A percentile compares a stretch with the other conserved stretches of the same genome.
Evolutionary conservation across 2,797 vertebrate species (phyloP).

Genomic region (Danio choprae): DNA sequence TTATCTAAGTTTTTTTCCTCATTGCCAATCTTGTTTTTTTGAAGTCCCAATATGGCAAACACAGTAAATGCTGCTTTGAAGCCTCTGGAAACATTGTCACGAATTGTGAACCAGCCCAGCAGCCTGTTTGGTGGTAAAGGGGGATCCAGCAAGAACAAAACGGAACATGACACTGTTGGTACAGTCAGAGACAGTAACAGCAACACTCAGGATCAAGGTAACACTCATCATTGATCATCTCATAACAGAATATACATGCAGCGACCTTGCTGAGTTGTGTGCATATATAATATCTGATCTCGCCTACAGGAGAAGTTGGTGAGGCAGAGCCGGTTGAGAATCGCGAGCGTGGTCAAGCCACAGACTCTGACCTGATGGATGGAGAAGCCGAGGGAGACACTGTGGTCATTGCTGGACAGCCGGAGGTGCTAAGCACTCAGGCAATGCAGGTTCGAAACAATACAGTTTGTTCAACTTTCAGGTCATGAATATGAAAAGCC

Average conservation of each 20-base stretch:
- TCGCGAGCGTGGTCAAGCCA: conserved; percentile 84
- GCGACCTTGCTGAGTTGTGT: not conserved
- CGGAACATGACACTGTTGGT: conserved; percentile 88
- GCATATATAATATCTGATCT: not conserved
- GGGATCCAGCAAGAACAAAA: conserved; percentile 90
- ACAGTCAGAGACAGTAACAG: conserved; percentile 86
- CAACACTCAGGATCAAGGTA: conserved; percentile 91
- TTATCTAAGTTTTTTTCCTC: not conserved
- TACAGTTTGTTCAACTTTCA: not conserved
- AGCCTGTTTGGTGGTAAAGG: conserved; percentile 93
- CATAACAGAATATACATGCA: not conserved
- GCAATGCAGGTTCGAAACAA: conserved; percentile 90
- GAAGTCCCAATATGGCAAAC: conserved; percentile 97
- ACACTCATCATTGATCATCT: conserved; percentile 44
- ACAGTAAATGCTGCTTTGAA: conserved; percentile 96
- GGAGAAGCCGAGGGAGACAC: conserved; percentile 92
- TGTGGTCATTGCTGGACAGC: conserved; percentile 91
- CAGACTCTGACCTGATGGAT: conserved; percentile 93
- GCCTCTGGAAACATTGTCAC: conserved; percentile 92
- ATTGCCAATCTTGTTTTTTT: conserved; percentile 18
- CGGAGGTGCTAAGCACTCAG: conserved; percentile 92
- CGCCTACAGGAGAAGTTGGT: conserved; percentile 84
- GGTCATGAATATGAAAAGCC: not conserved
- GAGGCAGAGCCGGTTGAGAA: conserved; percentile 90
- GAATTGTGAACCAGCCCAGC: conserved; percentile 96